Percentiles rank a stretch among this genome's conserved stretches.
phyloP scores from a whole-genome alignment of 2,797 vertebrate genomes.

The Allobates femoralis region DNA sequence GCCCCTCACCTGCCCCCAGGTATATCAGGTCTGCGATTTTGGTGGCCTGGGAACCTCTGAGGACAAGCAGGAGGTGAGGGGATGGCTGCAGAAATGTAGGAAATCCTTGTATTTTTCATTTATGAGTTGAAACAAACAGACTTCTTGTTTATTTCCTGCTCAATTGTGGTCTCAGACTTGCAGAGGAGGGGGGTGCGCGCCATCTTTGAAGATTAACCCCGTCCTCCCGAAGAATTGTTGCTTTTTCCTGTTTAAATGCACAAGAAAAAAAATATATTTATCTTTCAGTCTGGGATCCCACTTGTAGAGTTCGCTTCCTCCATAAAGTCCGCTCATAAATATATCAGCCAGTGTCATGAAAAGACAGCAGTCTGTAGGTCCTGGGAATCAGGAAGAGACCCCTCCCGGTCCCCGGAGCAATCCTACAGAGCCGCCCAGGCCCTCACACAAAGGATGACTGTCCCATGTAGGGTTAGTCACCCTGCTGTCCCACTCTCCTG shows the following conservation, averaged over 20 bases:
- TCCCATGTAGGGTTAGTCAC: too few species aligned
- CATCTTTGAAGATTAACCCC: conserved; percentile 70
- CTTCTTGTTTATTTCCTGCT: conserved; percentile 88
- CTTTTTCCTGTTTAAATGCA: conserved; percentile 54
- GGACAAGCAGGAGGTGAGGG: conserved; percentile 42
- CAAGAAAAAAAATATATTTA: conserved; percentile 43
- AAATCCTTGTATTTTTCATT: conserved; percentile 82
- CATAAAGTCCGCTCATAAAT: conserved; percentile 67
- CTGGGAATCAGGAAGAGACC: conserved; percentile 71
- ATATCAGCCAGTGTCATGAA: conserved; percentile 65
- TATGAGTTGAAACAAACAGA: conserved; percentile 81
- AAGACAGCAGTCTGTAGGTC: conserved; percentile 47
- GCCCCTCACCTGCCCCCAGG: background rate
- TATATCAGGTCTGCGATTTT: background rate
- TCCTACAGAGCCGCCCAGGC: background rate
- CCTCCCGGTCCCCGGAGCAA: background rate
- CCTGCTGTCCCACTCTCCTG: too few species aligned
- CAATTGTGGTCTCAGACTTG: conserved; percentile 75
- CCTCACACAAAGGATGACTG: too few species aligned
- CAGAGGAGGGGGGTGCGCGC: conserved; percentile 68
- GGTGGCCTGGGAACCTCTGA: conserved; percentile 7
- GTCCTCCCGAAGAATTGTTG: conserved; percentile 41
- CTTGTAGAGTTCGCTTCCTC: background rate
- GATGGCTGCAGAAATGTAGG: conserved; percentile 67
- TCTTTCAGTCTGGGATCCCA: conserved; percentile 47